These are phyloP conservation scores for Vireo griseus DNA, from an alignment of 2,797 vertebrate genomes.

Conservation along the genomic window DNA sequence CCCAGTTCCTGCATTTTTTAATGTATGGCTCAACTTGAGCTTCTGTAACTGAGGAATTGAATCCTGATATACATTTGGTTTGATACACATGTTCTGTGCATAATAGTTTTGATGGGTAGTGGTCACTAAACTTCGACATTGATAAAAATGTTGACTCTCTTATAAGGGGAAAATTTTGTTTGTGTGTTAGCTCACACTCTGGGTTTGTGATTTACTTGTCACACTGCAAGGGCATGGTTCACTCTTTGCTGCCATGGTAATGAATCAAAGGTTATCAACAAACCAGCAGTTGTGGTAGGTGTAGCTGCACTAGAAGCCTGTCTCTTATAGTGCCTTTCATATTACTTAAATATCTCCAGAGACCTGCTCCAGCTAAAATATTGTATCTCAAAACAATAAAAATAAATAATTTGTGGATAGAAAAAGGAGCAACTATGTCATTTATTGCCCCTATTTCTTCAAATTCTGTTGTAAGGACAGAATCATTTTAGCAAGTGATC, in stretches of 20 bases:
- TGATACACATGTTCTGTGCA: accelerated
- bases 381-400: neutral
- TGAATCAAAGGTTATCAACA: neutral
- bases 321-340: neutral
- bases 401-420: neutral
- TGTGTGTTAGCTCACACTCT: neutral
- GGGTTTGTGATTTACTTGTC: neutral
- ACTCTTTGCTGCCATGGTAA: neutral
- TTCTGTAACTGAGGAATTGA: neutral
- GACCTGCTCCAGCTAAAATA: neutral
- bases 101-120: neutral
- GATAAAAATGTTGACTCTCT: neutral
- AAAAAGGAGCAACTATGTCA: neutral
- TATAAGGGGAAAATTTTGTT: neutral
- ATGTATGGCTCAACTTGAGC: neutral
- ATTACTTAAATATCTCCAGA: neutral
- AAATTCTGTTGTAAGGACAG: neutral
- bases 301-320: neutral
- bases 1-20: neutral
- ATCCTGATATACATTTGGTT: neutral
- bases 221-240: neutral
- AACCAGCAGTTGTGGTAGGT: neutral
- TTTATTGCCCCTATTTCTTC: neutral
- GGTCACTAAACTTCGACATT: neutral
- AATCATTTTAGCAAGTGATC: neutral